Base-by-base conservation (phyloP, 1,140 invertebrate species). In the Hycleus cichorii region DNA sequence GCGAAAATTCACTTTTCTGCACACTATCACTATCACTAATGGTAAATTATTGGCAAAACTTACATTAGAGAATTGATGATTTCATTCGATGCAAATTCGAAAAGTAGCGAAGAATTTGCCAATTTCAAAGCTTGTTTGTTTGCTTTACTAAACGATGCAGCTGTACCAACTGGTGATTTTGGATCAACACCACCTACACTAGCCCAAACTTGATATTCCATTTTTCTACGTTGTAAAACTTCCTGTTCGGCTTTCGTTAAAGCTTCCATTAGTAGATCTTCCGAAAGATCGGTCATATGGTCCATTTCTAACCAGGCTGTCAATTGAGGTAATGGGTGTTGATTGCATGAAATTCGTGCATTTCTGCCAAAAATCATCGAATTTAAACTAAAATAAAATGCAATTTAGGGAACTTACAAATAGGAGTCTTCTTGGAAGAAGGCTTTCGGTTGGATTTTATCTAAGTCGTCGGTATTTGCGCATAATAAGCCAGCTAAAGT, bases 381-480 rank as follows among this genome's bases (percentile, higher is more conserved):
- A 24, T 5, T 38, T 10, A 3, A 24, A n/a, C 39, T 11, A 44
- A 52, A 44, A 44, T 10, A 7, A 44, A 7, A 26, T 10, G 9
- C 7, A 3, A 32, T 32, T 12, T 3, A 39, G 45, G 18, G 8
- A 49, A 77, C 82, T 86, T 80, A 90, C 80, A 95, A 75, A 69
- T 91, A 95, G 39, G 89, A 82, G 76, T 96, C 92, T 64, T 90
- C 86, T 47, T 88, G 83, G 6, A 95, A 81, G 68, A 98, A 95
- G 0, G 92, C 90, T 73, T 90, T 90, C 0, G 88, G 87, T 67
- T 91, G 89, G 9, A 90, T 81, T 27, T 76, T 81, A 52, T 70
- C 49, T 39, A 91, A 61, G 59, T 79, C 75, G 61, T 87, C 77
- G 6, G 85, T 83, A 68, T 94, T 93, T 25, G 87, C 83, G 70